These are phyloP conservation scores for Ametastegia equiseti DNA, from an alignment of 2,888 invertebrate species.

Conservation along the genomic window DNA sequence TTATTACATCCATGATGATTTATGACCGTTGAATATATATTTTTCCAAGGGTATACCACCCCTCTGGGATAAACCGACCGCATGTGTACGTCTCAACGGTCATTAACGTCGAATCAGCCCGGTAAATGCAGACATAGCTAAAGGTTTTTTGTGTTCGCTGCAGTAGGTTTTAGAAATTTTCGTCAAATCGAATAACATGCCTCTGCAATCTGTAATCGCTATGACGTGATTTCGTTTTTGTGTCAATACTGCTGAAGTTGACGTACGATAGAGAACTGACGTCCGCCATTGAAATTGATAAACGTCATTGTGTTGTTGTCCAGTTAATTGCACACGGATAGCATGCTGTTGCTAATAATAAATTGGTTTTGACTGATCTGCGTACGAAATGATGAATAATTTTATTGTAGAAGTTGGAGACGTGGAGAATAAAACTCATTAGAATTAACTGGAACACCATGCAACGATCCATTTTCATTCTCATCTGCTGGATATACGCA, in stretches of 20 bases:
- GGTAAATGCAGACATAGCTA: background rate
- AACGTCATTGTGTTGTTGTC: background rate
- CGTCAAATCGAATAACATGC: background rate
- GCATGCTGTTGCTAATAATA: background rate
- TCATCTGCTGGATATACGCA: conserved; percentile 4
- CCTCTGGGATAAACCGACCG: background rate
- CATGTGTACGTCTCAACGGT: background rate
- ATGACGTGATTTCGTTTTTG: background rate
- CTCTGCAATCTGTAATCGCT: background rate
- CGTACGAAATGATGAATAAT: background rate
- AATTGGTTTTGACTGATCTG: background rate
- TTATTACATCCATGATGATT: background rate
- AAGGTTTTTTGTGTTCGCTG: background rate
- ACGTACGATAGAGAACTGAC: background rate
- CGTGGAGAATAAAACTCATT: background rate
- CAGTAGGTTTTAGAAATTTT: background rate
- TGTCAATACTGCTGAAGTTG: background rate
- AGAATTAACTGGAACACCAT: background rate
- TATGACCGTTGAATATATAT: background rate
- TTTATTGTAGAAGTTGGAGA: background rate
- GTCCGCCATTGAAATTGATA: background rate
- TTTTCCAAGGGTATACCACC: background rate
- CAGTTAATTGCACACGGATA: background rate
- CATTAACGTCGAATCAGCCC: background rate
- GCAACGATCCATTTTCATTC: background rate